A percentile compares a stretch with the other conserved stretches of the same genome.
These are phyloP conservation scores for Platyrinchus mystaceus DNA, from an alignment of 2,797 vertebrate species.

Conservation along the genomic window DNA sequence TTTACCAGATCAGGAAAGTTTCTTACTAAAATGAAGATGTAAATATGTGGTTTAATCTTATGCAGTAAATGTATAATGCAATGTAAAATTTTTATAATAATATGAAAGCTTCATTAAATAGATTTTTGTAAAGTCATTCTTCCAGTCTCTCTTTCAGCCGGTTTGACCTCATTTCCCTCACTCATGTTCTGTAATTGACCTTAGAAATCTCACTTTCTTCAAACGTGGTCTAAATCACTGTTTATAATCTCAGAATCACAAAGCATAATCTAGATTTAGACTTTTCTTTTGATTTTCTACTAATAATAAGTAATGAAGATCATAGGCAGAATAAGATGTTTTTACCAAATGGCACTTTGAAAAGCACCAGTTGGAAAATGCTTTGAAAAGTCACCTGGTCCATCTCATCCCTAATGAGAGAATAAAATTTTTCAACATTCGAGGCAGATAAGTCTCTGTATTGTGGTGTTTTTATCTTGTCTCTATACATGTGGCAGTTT, in stretches of 20 bases:
- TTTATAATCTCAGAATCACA: not conserved
- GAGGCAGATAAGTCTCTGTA: not conserved
- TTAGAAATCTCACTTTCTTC: not conserved
- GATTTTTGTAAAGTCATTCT: not conserved
- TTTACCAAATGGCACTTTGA: not conserved
- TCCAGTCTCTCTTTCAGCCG: not conserved
- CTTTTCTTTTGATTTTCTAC: not conserved
- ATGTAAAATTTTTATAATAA: not conserved
- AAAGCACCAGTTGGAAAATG: not conserved
- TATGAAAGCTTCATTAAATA: not conserved
- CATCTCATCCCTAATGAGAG: not conserved
- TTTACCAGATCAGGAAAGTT: not conserved
- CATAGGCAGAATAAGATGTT: not conserved
- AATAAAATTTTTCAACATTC: not conserved
- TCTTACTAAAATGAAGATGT: not conserved
- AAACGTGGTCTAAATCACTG: not conserved
- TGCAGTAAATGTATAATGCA: not conserved
- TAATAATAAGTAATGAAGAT: not conserved
- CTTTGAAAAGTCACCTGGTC: not conserved
- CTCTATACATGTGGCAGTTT: not conserved
- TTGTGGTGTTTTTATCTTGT: not conserved
- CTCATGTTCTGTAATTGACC: not conserved
- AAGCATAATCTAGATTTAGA: not conserved
- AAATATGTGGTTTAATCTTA: not conserved
- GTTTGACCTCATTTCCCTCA: not conserved